Conservation (phyloP, 2,113 vertebrate species). For the human (Homo sapiens) region GRCh38 chr7:149447501-149448000, state of each 20-base stretch:
- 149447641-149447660: too few relatives aligned
- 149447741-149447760: neutral
- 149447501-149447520: too few relatives aligned
- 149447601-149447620: neutral
- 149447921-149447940: neutral
- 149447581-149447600: neutral
- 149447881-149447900: neutral
- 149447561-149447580: neutral
- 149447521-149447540: neutral
- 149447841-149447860: neutral
- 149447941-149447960: neutral
- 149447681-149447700: neutral
- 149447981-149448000: neutral
- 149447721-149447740: neutral
- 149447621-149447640: neutral
- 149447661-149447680: neutral
- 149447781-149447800: accelerated
- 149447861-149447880: neutral
- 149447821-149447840: too few relatives aligned
- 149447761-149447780: neutral
- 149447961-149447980: neutral
- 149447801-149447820: neutral
- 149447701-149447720: neutral
- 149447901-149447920: neutral
- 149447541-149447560: neutral